These are phyloP conservation scores for Mesorhabditis sp. DNA, from an alignment of 2,888 invertebrate genomes.

Conservation along the genomic window DNA sequence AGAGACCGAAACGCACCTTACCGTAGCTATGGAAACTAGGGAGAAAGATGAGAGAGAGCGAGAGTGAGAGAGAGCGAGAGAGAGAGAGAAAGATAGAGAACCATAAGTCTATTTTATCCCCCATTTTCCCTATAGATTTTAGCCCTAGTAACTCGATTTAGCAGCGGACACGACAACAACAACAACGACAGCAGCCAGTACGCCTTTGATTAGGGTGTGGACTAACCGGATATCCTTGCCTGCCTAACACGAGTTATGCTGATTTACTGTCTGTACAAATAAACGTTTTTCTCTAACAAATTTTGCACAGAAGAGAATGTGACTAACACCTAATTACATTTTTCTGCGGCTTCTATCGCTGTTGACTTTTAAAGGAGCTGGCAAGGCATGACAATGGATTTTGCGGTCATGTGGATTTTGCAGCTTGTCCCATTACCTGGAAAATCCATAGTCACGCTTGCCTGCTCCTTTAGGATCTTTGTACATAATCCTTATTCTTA, in stretches of 20 bases:
- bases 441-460: too few species aligned
- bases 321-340: constrained; percentile 1
- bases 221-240: not conserved
- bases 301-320: constrained; percentile 1
- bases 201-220: not conserved
- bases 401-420: too few species aligned
- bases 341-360: not conserved
- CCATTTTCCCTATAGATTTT: not conserved
- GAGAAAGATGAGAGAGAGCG: too few species aligned
- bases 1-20: not conserved
- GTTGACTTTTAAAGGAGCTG: not conserved
- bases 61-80: too few species aligned
- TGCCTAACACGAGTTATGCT: not conserved
- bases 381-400: not conserved
- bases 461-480: too few species aligned
- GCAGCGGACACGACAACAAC: not conserved
- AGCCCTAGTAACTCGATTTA: not conserved
- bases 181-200: not conserved
- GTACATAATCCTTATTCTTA: too few species aligned
- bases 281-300: not conserved
- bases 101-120: too few species aligned
- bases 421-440: too few species aligned
- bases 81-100: too few species aligned
- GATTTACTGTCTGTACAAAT: not conserved
- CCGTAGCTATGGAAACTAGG: too few species aligned